Percentiles rank a stretch among this genome's conserved stretches.
These are phyloP conservation scores for Coleophora flavipennella DNA, from an alignment of 2,888 invertebrate genomes.

Conservation along the genomic window DNA sequence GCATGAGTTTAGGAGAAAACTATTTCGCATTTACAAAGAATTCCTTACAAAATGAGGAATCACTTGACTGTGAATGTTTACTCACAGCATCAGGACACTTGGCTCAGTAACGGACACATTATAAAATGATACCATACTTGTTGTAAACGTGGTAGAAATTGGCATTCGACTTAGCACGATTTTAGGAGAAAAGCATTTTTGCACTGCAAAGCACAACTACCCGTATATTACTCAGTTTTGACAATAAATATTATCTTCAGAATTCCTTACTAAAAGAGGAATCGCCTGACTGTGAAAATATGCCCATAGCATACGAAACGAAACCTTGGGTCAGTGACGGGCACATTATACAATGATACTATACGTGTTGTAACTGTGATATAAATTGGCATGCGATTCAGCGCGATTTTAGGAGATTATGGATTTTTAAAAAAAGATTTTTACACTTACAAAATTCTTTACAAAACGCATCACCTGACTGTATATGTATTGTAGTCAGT, in stretches of 20 bases:
- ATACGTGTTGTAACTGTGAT: no score
- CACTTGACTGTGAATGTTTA: conserved; percentile 92
- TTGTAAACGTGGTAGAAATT: no score
- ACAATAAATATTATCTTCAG: no score
- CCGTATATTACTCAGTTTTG: no score
- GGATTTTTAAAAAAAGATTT: no score
- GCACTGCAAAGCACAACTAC: no score
- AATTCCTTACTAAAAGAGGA: conserved; percentile 78
- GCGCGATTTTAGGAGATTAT: no score
- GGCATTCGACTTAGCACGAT: no score
- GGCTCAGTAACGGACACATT: conserved; percentile 24
- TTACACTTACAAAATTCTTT: no score
- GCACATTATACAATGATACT: background rate
- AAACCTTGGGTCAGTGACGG: conserved; percentile 40
- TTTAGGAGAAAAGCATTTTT: conserved; percentile 1
- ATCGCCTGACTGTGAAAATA: conserved; percentile 76
- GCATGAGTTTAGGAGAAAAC: no score
- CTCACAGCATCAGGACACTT: conserved; percentile 84
- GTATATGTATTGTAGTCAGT: no score
- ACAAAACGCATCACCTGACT: conserved; percentile 82
- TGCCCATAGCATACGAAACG: conserved; percentile 90
- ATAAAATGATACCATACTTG: conserved; percentile 4
- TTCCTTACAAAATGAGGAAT: conserved; percentile 72
- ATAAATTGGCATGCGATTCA: no score
- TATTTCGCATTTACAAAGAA: background rate